Percentiles rank a stretch among this genome's conserved stretches.
Evolutionary conservation across 1,140 invertebrate genomes (phyloP).

Genomic region (Anagrus nilaparvatae): DNA sequence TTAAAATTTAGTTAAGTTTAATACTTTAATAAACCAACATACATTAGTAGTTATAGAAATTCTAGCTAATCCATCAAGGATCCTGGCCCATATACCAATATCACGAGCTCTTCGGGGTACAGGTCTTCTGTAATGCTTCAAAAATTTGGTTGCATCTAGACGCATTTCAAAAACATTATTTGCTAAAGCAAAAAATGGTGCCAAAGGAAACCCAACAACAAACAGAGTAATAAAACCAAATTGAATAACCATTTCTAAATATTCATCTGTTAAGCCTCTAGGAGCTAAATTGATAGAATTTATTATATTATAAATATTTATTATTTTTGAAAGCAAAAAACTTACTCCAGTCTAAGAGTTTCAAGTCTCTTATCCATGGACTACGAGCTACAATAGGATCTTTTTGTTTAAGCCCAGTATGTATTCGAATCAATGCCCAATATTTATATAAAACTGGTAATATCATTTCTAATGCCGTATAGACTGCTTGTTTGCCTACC

Average conservation of each 20-base stretch:
- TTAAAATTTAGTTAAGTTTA: background rate
- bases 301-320: constrained; percentile 32
- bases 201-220: constrained; percentile 80
- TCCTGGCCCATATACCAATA: constrained; percentile 88
- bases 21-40: constrained; percentile 31
- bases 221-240: constrained; percentile 88
- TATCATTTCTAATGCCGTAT: constrained; percentile 75
- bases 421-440: constrained; percentile 56
- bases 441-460: constrained; percentile 64
- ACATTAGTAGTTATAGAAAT: constrained; percentile 90
- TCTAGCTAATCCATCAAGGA: constrained; percentile 81
- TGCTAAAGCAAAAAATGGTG: constrained; percentile 76
- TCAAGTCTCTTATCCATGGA: constrained; percentile 87
- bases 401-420: constrained; percentile 34
- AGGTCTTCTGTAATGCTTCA: constrained; percentile 74
- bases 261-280: constrained; percentile 89
- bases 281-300: constrained; percentile 57
- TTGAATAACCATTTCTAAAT: constrained; percentile 94
- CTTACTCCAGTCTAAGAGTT: constrained; percentile 66
- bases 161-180: constrained; percentile 88
- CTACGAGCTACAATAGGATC: constrained; percentile 33
- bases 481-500: constrained; percentile 92
- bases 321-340: constrained; percentile 15
- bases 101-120: constrained; percentile 74
- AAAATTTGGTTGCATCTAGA: constrained; percentile 75